Evolutionary conservation across 2,113 vertebrate genomes (phyloP).

Genomic region (Puffinus mauretanicus): DNA sequence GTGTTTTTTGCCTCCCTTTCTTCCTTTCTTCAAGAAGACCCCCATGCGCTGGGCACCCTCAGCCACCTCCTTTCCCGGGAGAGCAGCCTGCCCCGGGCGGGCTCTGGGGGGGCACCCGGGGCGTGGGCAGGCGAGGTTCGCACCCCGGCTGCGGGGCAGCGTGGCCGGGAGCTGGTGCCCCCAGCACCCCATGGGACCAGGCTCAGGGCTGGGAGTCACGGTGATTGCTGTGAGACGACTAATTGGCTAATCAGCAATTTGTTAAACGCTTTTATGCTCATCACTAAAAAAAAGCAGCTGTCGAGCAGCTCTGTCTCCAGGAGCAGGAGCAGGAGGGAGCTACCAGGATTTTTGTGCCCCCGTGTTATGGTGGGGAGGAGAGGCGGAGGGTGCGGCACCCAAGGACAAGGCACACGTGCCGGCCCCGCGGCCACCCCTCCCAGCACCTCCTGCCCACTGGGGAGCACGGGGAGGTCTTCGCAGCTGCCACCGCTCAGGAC

Average conservation of each 20-base stretch:
- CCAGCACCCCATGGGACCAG: background rate
- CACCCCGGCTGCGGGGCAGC: background rate
- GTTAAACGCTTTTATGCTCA: background rate
- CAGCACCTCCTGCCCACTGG: background rate
- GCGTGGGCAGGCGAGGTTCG: background rate
- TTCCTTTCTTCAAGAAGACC: background rate
- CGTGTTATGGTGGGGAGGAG: accelerated
- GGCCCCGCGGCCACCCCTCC: background rate
- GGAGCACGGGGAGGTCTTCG: accelerated
- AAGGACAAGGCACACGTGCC: background rate
- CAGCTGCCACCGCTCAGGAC: background rate
- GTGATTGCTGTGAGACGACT: background rate
- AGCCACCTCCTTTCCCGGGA: background rate
- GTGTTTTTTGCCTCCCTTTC: background rate
- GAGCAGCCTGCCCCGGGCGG: background rate
- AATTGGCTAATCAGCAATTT: background rate
- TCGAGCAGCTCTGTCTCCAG: background rate
- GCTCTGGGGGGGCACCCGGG: background rate
- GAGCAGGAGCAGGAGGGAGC: background rate
- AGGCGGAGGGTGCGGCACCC: background rate
- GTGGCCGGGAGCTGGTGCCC: background rate
- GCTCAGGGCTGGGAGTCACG: background rate
- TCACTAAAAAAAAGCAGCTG: background rate
- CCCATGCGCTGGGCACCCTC: too few relatives aligned
- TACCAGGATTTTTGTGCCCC: background rate